Percentiles rank a stretch among this genome's conserved stretches.
Evolutionary conservation across 2,888 invertebrate species (phyloP).

Genomic region (Odontocolon sp.): DNA sequence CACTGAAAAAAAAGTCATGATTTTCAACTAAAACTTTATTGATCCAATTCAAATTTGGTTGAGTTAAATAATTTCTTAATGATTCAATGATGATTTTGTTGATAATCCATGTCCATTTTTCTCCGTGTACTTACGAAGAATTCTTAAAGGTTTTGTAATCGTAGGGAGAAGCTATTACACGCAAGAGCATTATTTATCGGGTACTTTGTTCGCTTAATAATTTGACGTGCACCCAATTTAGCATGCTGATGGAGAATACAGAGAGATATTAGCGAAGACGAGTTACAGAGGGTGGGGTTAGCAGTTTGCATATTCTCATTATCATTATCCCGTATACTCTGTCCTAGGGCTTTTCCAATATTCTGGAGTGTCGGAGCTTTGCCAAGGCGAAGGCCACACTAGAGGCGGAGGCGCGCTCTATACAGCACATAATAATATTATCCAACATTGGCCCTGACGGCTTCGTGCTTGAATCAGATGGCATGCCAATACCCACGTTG

Average conservation of each 20-base stretch:
- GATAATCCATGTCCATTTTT: too few species aligned
- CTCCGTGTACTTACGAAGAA: too few species aligned
- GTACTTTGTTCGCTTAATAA: conserved; percentile 34
- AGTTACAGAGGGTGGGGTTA: conserved; percentile 27
- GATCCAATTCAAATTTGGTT: too few species aligned
- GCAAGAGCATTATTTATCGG: conserved; percentile 33
- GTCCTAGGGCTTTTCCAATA: conserved; percentile 57
- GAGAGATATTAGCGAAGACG: conserved; percentile 31
- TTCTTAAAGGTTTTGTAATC: conserved; percentile 4
- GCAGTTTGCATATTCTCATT: conserved; percentile 59
- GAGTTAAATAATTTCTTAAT: too few species aligned
- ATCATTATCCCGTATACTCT: conserved; percentile 53
- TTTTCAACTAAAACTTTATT: too few species aligned
- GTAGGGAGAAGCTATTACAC: conserved; percentile 25
- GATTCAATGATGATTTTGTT: too few species aligned
- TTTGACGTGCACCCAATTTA: conserved; percentile 36
- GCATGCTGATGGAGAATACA: conserved; percentile 31
- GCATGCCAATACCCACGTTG: conserved; percentile 30
- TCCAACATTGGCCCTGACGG: conserved; percentile 19
- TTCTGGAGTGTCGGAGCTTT: conserved; percentile 57
- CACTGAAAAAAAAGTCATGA: too few species aligned
- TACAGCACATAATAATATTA: conserved; percentile 40
- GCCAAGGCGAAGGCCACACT: too few species aligned
- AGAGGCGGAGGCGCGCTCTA: too few species aligned
- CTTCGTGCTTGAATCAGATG: conserved; percentile 46